Conservation (phyloP, 1,140 invertebrate species). For the Galleria mellonella region DNA sequence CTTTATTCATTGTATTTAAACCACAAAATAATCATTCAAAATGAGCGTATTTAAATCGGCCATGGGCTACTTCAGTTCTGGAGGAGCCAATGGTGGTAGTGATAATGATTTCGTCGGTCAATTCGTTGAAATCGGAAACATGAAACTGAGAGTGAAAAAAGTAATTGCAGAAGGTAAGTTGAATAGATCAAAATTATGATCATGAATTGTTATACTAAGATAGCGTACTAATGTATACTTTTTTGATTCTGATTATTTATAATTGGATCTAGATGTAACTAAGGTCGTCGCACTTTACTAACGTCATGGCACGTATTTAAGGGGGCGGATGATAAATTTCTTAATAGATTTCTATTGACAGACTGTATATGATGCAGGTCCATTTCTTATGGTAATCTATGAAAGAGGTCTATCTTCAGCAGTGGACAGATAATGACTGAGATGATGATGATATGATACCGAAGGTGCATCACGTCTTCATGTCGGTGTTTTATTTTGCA, state of each 20-base stretch:
- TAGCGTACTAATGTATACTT: too few relatives aligned
- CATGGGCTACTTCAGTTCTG: slow-evolving; percentile 86
- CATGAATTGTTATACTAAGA: too few relatives aligned
- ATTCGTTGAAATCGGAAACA: slow-evolving; percentile 89
- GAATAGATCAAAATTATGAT: not conserved
- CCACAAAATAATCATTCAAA: slow-evolving; percentile 35
- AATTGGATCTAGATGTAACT: too few relatives aligned
- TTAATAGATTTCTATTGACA: too few relatives aligned
- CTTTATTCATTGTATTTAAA: not conserved
- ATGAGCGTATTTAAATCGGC: slow-evolving; percentile 94
- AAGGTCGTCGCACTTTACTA: not conserved
- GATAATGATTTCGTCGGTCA: slow-evolving; percentile 95
- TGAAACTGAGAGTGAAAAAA: slow-evolving; percentile 91
- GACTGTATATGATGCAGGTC: too few relatives aligned
- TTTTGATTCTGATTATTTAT: not conserved
- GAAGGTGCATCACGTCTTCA: too few relatives aligned
- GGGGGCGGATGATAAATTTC: slow-evolving; percentile 17
- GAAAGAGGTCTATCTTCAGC: too few relatives aligned
- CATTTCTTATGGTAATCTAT: too few relatives aligned
- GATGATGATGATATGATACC: too few relatives aligned
- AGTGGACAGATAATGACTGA: too few relatives aligned
- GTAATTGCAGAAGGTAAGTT: slow-evolving; percentile 94
- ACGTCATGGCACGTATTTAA: slow-evolving; percentile 12
- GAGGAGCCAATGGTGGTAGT: slow-evolving; percentile 70
- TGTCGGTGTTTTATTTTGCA: too few relatives aligned